Evolutionary conservation across 2,888 invertebrate genomes (phyloP).

Genomic region (Eupithecia subumbrata): DNA sequence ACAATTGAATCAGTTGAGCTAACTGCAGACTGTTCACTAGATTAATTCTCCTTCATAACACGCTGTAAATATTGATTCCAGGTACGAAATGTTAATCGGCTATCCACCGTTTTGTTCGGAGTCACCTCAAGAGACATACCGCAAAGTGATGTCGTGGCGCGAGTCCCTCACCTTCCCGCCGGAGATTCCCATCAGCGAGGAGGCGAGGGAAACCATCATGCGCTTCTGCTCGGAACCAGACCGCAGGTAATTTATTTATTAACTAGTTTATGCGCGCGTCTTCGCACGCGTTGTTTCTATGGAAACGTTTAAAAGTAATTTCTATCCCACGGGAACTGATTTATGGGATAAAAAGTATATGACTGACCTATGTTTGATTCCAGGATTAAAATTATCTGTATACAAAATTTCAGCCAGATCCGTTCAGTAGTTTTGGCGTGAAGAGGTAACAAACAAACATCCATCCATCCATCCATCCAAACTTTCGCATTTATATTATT

Average conservation of each 20-base stretch:
- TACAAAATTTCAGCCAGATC: too few relatives aligned
- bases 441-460: too few relatives aligned
- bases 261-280: too few relatives aligned
- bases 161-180: slow-evolving; percentile 99
- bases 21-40: neutral
- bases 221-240: slow-evolving; percentile 99
- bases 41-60: neutral
- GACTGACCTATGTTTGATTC: too few relatives aligned
- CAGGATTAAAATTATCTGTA: too few relatives aligned
- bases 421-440: too few relatives aligned
- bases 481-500: too few relatives aligned
- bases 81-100: slow-evolving; percentile 99
- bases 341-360: too few relatives aligned
- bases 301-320: too few relatives aligned
- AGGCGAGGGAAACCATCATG: slow-evolving; percentile 96
- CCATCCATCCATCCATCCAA: too few relatives aligned
- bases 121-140: slow-evolving; percentile 98
- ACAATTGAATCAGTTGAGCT: neutral
- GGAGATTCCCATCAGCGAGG: slow-evolving; percentile 99
- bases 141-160: slow-evolving; percentile 99
- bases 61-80: slow-evolving; percentile 44
- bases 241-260: slow-evolving; percentile 84
- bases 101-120: slow-evolving; percentile 99
- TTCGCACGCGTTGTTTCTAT: too few relatives aligned
- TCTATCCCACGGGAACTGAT: too few relatives aligned